Percentiles rank a stretch among this genome's conserved stretches.
Evolutionary conservation across 2,797 vertebrate genomes (phyloP).

Genomic region (Esox masquinongy): DNA sequence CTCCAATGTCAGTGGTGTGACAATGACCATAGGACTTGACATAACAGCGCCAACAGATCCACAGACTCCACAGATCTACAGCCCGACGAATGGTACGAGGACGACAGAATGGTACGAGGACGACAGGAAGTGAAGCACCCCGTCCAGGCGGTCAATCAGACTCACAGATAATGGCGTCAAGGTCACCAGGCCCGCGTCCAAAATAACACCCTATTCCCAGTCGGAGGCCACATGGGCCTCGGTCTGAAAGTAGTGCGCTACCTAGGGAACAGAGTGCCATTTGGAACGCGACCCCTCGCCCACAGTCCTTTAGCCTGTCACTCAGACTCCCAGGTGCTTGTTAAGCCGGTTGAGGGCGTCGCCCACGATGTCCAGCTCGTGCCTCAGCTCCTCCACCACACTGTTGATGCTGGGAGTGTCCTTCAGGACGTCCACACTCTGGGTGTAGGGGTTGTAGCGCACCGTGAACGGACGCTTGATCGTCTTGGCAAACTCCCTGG

Average conservation of each 20-base stretch:
- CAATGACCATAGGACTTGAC: slow-evolving; percentile 3
- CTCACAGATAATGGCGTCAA: not conserved
- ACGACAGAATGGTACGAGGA: slow-evolving; percentile 11
- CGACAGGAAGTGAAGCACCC: not conserved
- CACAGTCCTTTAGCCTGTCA: not conserved
- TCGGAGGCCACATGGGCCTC: not conserved
- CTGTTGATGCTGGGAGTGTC: slow-evolving; percentile 89
- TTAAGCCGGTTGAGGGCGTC: slow-evolving; percentile 90
- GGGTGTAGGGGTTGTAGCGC: slow-evolving; percentile 94
- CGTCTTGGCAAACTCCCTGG: slow-evolving; percentile 96
- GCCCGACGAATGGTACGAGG: slow-evolving; percentile 22
- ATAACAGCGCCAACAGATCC: not conserved
- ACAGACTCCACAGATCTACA: not conserved
- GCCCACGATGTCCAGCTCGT: slow-evolving; percentile 89
- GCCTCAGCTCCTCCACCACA: slow-evolving; percentile 88
- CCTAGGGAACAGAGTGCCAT: not conserved
- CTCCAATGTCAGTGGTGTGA: slow-evolving; percentile 19
- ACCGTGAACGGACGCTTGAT: slow-evolving; percentile 94
- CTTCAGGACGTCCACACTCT: slow-evolving; percentile 90
- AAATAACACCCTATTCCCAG: not conserved
- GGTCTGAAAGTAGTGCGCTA: not conserved
- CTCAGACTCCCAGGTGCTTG: slow-evolving; percentile 83
- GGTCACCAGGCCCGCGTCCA: slow-evolving; percentile 55
- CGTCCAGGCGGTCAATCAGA: not conserved
- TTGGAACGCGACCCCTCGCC: not conserved